Percentiles rank a stretch among this genome's conserved stretches.
Evolutionary conservation across 2,113 vertebrate genomes (phyloP).

Genomic region (Bufo gargarizans): DNA sequence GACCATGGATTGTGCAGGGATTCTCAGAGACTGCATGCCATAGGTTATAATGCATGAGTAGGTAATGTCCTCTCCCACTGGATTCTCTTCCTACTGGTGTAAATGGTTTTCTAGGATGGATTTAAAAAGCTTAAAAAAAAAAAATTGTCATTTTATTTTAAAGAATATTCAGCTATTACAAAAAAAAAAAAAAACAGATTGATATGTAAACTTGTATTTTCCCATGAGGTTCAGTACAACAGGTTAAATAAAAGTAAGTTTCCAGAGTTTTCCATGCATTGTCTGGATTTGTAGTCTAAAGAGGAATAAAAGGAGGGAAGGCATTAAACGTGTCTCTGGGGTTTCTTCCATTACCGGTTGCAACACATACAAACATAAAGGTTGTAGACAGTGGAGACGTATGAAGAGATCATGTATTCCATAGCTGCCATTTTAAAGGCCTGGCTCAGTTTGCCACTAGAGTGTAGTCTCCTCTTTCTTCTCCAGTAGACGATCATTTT

Average conservation of each 20-base stretch:
- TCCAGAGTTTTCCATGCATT: constrained; percentile 4
- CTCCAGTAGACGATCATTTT: constrained; percentile 33
- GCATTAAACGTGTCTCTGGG: background rate
- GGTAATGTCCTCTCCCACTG: constrained; percentile 31
- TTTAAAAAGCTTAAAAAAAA: background rate
- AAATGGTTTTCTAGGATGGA: constrained; percentile 46
- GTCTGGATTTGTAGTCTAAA: constrained; percentile 37
- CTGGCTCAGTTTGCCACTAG: background rate
- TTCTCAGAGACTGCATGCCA: constrained; percentile 37
- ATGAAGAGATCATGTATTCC: background rate
- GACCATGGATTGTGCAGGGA: constrained; percentile 9
- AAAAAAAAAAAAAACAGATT: background rate
- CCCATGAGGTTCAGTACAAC: constrained; percentile 21
- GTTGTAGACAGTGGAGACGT: background rate
- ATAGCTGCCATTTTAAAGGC: no score
- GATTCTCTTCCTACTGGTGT: constrained; percentile 22
- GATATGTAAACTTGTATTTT: constrained; percentile 40
- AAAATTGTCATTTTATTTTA: constrained; percentile 42
- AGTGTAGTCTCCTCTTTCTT: constrained; percentile 34
- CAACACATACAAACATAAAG: background rate
- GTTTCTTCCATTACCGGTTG: background rate
- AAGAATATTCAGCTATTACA: constrained; percentile 45
- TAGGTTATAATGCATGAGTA: constrained; percentile 52
- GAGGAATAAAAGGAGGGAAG: constrained; percentile 36
- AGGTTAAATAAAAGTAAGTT: constrained; percentile 34